These are phyloP conservation scores for Archips xylosteana DNA, from an alignment of 2,888 invertebrate species.

Conservation along the genomic window DNA sequence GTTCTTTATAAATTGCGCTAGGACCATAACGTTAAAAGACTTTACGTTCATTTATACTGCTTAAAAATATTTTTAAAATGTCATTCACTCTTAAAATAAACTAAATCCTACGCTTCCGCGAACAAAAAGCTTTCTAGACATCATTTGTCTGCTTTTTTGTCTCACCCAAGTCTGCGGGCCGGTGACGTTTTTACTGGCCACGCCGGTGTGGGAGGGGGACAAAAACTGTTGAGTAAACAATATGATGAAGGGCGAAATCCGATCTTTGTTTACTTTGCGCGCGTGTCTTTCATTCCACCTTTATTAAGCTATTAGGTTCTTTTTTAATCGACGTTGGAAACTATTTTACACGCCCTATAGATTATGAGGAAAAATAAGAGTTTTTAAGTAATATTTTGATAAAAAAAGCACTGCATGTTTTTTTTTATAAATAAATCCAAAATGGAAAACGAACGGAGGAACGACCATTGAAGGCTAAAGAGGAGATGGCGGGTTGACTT, in stretches of 20 bases:
- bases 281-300: slow-evolving; percentile 38
- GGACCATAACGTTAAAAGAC: too few relatives aligned
- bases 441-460: too few relatives aligned
- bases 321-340: slow-evolving; percentile 8
- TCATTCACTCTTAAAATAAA: not conserved
- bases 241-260: slow-evolving; percentile 40
- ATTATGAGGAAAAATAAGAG: too few relatives aligned
- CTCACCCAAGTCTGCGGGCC: slow-evolving; percentile 24
- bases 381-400: not conserved
- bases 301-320: slow-evolving; percentile 33
- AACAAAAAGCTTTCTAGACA: slow-evolving; percentile 34
- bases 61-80: not conserved
- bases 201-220: slow-evolving; percentile 29
- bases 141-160: slow-evolving; percentile 39
- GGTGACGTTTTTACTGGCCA: slow-evolving; percentile 37
- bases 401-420: not conserved
- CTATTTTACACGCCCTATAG: not conserved
- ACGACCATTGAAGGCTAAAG: too few relatives aligned
- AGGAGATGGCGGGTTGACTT: too few relatives aligned
- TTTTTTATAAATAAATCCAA: too few relatives aligned
- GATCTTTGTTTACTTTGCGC: slow-evolving; percentile 38
- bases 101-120: not conserved
- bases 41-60: not conserved
- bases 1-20: too few relatives aligned
- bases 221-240: slow-evolving; percentile 38